Percentiles rank a stretch among this genome's conserved stretches.
Evolutionary conservation across 2,888 invertebrate genomes (phyloP).

Genomic region (Acanthosepion pharaonis): DNA sequence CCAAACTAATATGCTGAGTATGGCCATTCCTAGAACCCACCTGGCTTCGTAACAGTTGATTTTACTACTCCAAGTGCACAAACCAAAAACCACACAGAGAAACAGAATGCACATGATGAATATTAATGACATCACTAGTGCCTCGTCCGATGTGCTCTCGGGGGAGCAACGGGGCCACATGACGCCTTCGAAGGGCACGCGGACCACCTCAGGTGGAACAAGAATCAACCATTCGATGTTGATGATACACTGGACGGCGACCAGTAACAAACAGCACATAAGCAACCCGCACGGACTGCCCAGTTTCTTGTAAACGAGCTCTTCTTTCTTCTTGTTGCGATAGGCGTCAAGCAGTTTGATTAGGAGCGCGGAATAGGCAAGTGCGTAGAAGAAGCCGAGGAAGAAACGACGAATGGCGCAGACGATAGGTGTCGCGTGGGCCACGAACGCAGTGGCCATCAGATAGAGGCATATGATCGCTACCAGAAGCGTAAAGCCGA

Average conservation of each 20-base stretch:
- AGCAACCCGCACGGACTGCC: slow-evolving; percentile 74
- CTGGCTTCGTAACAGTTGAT: slow-evolving; percentile 74
- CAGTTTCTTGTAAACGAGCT: slow-evolving; percentile 67
- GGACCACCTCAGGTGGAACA: slow-evolving; percentile 65
- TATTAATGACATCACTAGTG: slow-evolving; percentile 74
- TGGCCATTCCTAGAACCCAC: slow-evolving; percentile 74
- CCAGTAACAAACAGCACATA: slow-evolving; percentile 70
- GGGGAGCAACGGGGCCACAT: slow-evolving; percentile 72
- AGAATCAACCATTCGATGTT: slow-evolving; percentile 75
- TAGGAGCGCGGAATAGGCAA: slow-evolving; percentile 75
- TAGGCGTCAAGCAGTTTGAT: slow-evolving; percentile 75
- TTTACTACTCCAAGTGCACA: slow-evolving; percentile 71
- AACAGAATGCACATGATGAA: slow-evolving; percentile 75
- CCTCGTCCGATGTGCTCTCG: slow-evolving; percentile 72
- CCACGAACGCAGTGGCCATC: slow-evolving; percentile 75
- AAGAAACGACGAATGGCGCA: slow-evolving; percentile 75
- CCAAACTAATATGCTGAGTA: slow-evolving; percentile 72
- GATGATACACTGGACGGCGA: slow-evolving; percentile 74
- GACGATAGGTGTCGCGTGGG: slow-evolving; percentile 71
- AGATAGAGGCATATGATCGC: slow-evolving; percentile 75
- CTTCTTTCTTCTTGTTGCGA: slow-evolving; percentile 68
- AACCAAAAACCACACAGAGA: slow-evolving; percentile 73
- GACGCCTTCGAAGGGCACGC: slow-evolving; percentile 64
- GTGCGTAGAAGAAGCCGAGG: slow-evolving; percentile 75
- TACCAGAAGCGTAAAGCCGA: slow-evolving; percentile 75